Evolutionary conservation across 2,797 vertebrate genomes (phyloP), one percentile per base, ranked within the genome.

Genomic region (Chanos chanos): DNA sequence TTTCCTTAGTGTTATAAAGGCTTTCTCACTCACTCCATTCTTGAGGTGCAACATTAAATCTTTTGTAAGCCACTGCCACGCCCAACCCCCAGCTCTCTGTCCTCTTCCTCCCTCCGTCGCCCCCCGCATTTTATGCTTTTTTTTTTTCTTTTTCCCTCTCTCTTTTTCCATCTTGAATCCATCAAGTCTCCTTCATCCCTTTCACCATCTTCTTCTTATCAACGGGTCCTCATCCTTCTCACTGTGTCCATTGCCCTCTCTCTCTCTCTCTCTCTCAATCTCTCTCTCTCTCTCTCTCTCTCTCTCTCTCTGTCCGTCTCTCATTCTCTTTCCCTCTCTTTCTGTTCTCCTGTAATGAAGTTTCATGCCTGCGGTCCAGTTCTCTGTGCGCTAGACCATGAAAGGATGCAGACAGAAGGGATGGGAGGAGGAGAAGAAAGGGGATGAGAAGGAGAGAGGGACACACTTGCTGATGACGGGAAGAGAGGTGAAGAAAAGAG

Each of bases 291-390:
- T 45, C 45, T 10, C 44, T 40, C 27, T 7, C 16, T 36, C 28
- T 7, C 7, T 45, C n/a, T 33, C 19, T 12, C 22, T 12, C 44
- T 16, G 7, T 36, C 30, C 59, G 12, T 15, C 15, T 19, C 40
- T 41, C 18, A 28, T 15, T 41, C 18, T 13, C 4, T 44, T 49
- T 25, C 31, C 19, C 22, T 36, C 18, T 58, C 4, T 51, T 33
- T 44, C 56, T 9, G 64, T 19, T 27, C 45, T 12, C 33, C 21
- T 56, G 9, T 67, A 73, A 75, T 71, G 52, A 69, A 67, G 56
- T 75, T 71, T 60, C 39, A 54, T 57, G 61, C 55, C 69, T 47
- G 60, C 62, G 71, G 67, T 61, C 56, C 44, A 44, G 41, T 64
- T 58, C 27, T 53, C 13, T 56, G 48, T 49, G 45, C 68, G 34